Base-by-base conservation (phyloP, 2,888 invertebrate species). In the Amphipoea lucens region DNA sequence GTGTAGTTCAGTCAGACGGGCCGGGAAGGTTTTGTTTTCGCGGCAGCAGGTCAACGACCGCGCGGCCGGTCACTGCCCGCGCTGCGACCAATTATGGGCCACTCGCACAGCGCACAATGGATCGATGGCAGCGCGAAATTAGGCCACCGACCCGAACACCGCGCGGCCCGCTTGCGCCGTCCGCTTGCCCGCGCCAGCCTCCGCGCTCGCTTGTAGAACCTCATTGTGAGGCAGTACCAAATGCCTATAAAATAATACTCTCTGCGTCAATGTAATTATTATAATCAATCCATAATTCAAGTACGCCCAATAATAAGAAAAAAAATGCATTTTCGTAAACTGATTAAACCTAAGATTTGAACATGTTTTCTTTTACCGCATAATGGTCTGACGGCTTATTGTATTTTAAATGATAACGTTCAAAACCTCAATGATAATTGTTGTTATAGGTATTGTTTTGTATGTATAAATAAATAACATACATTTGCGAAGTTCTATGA, bases 61-160 rank as follows among this genome's bases (percentile, higher is more conserved):
- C 91, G 88, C 94, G 95, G 95, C 92, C 97, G 97, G 97, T 97
- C 96, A 96, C 92, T 96, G 97, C 95, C 96, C 96, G 95, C 93
- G 95, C 95, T 95, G 95, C 95, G 95, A 96, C 96, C 96, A 97
- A 97, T 97, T 96, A 97, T 96, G 97, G 96, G 96, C 96, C 96
- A 97, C 96, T 97, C 96, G 96, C 94, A 96, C 96, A 96, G 94
- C 96, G 95, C 95, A 97, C 97, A 97, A 97, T 97, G 96, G 97
- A 97, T 97, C 97, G 97, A 97, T 97, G 96, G 96, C 96, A 94
- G 93, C 94, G 93, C 95, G 91, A 95, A 97, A 96, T 96, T 96
- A 95, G 96, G 97, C 94, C 96, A 96, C 94, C 94, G 94, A 94
- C 91, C 92, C 92, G 90, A 91, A 90, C 92, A 91, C 91, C 90